Percentiles rank a stretch among this genome's conserved stretches.
Conservation (phyloP, 2,888 invertebrate species). For the Ethmia dodecea region DNA sequence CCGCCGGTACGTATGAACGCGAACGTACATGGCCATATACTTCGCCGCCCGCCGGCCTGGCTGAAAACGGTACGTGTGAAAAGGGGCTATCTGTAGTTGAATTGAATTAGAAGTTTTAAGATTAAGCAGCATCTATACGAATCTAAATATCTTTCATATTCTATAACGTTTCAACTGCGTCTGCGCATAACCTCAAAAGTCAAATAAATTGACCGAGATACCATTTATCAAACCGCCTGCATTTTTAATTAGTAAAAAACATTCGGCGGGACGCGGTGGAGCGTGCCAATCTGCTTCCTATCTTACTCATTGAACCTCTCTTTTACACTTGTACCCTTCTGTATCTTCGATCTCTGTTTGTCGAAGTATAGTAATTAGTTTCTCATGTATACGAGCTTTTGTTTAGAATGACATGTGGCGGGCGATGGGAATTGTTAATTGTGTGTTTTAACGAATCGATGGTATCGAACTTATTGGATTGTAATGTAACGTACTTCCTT, state of each 20-base stretch:
- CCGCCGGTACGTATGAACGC: too few relatives aligned
- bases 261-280: constrained; percentile 64
- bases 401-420: constrained; percentile 71
- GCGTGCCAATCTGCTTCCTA: constrained; percentile 73
- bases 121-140: too few relatives aligned
- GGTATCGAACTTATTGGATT: constrained; percentile 48
- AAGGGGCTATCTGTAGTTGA: too few relatives aligned
- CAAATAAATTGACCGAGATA: constrained; percentile 57
- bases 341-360: constrained; percentile 30
- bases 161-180: too few relatives aligned
- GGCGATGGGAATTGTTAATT: constrained; percentile 53
- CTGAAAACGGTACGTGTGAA: too few relatives aligned
- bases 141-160: too few relatives aligned
- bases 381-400: constrained; percentile 68
- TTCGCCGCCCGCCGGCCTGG: too few relatives aligned
- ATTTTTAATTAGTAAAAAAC: constrained; percentile 70
- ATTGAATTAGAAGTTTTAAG: too few relatives aligned
- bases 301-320: constrained; percentile 37
- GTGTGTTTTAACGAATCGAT: constrained; percentile 48
- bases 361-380: constrained; percentile 59
- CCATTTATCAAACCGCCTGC: constrained; percentile 60
- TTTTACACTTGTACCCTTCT: constrained; percentile 22
- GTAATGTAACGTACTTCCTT: constrained; percentile 22
- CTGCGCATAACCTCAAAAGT: constrained; percentile 15
- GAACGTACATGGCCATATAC: too few relatives aligned